Conservation (phyloP, 2,113 vertebrate genomes). For the Pluvialis apricaria region DNA sequence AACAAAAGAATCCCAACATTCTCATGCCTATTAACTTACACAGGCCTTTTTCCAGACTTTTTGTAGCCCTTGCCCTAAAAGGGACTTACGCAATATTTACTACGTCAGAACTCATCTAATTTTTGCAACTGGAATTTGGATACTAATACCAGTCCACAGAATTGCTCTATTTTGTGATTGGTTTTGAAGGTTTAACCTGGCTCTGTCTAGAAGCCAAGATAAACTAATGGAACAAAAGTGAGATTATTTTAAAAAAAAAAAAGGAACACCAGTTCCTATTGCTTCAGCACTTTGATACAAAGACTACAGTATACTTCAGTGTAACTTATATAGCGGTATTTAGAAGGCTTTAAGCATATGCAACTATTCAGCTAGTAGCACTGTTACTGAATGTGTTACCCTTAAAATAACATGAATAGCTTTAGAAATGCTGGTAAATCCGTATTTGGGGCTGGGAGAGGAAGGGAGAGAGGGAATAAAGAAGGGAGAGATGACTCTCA, state of each 20-base stretch:
- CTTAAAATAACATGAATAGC: background rate
- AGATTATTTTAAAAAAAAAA: background rate
- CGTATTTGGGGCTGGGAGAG: background rate
- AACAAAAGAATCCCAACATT: background rate
- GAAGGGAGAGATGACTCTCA: background rate
- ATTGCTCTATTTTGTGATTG: background rate
- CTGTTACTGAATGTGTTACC: background rate
- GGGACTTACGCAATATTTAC: background rate
- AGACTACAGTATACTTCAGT: background rate
- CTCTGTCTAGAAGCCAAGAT: background rate
- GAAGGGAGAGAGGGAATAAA: background rate
- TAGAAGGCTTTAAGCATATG: background rate
- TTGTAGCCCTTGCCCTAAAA: background rate
- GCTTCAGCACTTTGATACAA: background rate
- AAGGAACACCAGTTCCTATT: background rate
- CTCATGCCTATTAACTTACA: background rate
- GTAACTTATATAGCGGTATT: background rate
- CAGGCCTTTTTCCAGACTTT: background rate
- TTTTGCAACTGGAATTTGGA: background rate
- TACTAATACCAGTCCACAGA: background rate
- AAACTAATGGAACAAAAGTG: background rate
- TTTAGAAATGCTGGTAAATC: background rate
- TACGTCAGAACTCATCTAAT: background rate
- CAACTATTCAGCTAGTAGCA: background rate
- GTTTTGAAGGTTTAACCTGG: background rate